Evolutionary conservation across 2,113 vertebrate genomes (phyloP).

Genomic region (Pristiophorus japonicus): DNA sequence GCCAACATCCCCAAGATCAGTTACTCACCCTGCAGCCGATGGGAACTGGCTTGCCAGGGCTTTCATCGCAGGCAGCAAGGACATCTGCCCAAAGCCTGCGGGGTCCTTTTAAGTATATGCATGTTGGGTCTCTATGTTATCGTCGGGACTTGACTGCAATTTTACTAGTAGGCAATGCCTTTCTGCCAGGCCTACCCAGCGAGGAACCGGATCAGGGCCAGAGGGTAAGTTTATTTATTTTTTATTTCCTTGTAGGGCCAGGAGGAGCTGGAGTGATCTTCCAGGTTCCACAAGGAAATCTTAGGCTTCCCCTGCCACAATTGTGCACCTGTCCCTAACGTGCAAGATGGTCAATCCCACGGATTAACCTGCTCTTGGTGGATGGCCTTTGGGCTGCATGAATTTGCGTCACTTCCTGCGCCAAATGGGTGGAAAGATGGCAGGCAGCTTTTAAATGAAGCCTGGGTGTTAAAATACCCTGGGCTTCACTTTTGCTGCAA

Average conservation of each 20-base stretch:
- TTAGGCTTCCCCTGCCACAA: not conserved
- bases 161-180: not conserved
- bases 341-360: not conserved
- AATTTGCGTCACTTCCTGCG: not conserved
- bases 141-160: not conserved
- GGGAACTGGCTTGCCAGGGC: not conserved
- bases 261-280: not conserved
- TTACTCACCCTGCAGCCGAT: not conserved
- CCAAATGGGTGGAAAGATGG: not conserved
- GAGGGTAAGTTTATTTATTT: not conserved
- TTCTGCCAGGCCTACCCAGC: not conserved
- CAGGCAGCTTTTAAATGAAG: not conserved
- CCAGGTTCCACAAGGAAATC: not conserved
- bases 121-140: not conserved
- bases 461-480: not conserved
- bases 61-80: not conserved
- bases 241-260: not conserved
- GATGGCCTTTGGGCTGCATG: not conserved
- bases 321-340: not conserved
- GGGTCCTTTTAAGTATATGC: not conserved
- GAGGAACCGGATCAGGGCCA: not conserved
- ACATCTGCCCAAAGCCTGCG: not conserved
- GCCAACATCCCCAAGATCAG: not conserved
- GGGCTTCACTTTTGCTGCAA: not conserved
- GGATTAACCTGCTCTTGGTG: not conserved